Conservation (phyloP, 2,113 vertebrate species). For the Lepus timidus region DNA sequence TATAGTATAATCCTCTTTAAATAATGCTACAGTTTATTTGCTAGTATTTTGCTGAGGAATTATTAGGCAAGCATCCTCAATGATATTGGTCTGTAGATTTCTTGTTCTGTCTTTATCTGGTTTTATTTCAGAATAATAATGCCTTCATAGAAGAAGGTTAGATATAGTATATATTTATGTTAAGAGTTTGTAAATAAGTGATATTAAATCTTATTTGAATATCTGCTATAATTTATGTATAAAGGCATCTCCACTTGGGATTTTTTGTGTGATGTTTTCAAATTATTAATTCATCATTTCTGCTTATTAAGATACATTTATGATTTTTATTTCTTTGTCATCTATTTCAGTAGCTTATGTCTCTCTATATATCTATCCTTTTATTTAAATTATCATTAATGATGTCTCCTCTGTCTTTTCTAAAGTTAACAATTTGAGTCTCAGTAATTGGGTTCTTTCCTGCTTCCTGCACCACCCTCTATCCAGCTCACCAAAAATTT, state of each 20-base stretch:
- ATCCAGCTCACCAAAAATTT: neutral
- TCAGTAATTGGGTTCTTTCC: neutral
- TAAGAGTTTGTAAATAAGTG: neutral
- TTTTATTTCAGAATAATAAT: neutral
- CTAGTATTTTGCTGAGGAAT: neutral
- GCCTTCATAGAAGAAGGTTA: neutral
- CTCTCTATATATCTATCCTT: neutral
- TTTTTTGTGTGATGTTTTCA: neutral
- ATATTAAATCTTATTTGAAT: neutral
- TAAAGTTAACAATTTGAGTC: neutral
- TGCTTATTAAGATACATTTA: neutral
- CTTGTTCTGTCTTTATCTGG: neutral
- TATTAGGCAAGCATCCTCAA: neutral
- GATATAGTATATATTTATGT: neutral
- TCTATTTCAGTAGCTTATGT: neutral
- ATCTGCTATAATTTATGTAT: neutral
- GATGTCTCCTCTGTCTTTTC: neutral
- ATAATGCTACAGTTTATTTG: neutral
- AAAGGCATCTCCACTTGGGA: neutral
- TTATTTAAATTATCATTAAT: neutral
- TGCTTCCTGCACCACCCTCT: no score
- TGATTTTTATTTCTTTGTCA: neutral
- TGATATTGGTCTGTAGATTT: neutral
- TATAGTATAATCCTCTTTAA: neutral
- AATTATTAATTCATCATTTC: neutral